Evolutionary conservation across 1,140 invertebrate species (phyloP), one percentile per base, ranked within the genome.

Genomic region (Riptortus pedestris): DNA sequence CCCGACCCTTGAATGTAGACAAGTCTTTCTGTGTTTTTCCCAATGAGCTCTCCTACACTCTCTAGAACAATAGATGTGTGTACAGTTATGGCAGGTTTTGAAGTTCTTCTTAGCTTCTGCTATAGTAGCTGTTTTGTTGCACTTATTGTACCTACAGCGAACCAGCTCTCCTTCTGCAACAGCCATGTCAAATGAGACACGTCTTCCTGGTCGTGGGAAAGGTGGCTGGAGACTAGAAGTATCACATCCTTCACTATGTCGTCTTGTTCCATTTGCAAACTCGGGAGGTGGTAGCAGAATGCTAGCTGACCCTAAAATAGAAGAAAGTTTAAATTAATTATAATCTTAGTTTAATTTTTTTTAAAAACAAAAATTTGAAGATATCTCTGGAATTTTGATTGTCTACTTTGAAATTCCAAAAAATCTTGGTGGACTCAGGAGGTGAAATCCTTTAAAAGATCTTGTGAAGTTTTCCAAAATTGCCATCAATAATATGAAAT

Each of bases 81-180:
- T 87, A 77, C 94, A 96, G 75, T 95, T 95, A 77, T 95, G 92
- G 75, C 93, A 96, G 62, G 84, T 87, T 72, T 93, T 91, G 76
- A 85, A 93, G 70, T 81, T 81, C 68, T 83, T 81, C 69, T 83
- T 81, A 24, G 85, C 85, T 66, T 88, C 87, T 28, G 79, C 77
- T 18, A 82, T 68, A 11, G 77, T 81, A 1, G 85, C 79, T 0
- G 73, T 72, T 59, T 73, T 72, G 29, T 80, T 76, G 74, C 88
- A 90, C 72, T 89, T 87, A 63, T 84, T 83, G 73, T 88, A 88
- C 43, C 87, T 82, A 72, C 88, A 90, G 68, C 82, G 80, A 47
- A 89, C 81, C 66, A 83, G 33, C 28, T 79, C 77, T 55, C 76
- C 74, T 51, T 63, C 45, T 51, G 70, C 70, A 18, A 64, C 60